These are phyloP conservation scores for Nineta flava DNA, from an alignment of 2,888 invertebrate species.

Conservation along the genomic window DNA sequence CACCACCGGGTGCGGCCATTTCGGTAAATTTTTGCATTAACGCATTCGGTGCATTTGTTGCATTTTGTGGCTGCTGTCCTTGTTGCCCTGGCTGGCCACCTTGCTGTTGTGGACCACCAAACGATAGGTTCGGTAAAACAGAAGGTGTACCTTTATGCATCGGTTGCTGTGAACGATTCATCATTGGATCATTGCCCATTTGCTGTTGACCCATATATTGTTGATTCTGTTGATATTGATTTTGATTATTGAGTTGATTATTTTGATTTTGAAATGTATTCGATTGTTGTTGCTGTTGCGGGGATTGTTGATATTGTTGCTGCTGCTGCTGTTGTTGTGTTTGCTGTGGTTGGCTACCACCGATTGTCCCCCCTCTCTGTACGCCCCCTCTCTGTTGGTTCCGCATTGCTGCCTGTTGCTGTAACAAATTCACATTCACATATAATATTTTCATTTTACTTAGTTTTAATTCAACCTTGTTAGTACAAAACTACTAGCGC, in stretches of 20 bases:
- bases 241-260: slow-evolving; percentile 18
- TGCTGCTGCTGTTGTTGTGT: slow-evolving; percentile 28
- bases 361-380: slow-evolving; percentile 29
- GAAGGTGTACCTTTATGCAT: slow-evolving; percentile 33
- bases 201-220: slow-evolving; percentile 10
- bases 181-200: slow-evolving; percentile 15
- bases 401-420: slow-evolving; percentile 16
- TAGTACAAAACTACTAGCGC: too few species aligned
- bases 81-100: slow-evolving; percentile 21
- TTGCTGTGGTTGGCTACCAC: slow-evolving; percentile 7
- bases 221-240: slow-evolving; percentile 21
- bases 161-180: slow-evolving; percentile 13
- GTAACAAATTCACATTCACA: slow-evolving; percentile 4
- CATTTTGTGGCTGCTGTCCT: slow-evolving; percentile 27
- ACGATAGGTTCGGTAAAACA: slow-evolving; percentile 29
- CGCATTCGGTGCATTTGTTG: slow-evolving; percentile 43
- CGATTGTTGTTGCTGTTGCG: slow-evolving; percentile 15
- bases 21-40: slow-evolving; percentile 82
- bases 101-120: slow-evolving; percentile 23
- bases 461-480: too few species aligned
- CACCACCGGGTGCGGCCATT: slow-evolving; percentile 77
- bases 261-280: slow-evolving; percentile 16
- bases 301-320: slow-evolving; percentile 17
- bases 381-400: slow-evolving; percentile 19
- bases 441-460: too few species aligned